These are phyloP conservation scores for Strigamia transsilvanica DNA, from an alignment of 2,888 invertebrate species.

Conservation along the genomic window DNA sequence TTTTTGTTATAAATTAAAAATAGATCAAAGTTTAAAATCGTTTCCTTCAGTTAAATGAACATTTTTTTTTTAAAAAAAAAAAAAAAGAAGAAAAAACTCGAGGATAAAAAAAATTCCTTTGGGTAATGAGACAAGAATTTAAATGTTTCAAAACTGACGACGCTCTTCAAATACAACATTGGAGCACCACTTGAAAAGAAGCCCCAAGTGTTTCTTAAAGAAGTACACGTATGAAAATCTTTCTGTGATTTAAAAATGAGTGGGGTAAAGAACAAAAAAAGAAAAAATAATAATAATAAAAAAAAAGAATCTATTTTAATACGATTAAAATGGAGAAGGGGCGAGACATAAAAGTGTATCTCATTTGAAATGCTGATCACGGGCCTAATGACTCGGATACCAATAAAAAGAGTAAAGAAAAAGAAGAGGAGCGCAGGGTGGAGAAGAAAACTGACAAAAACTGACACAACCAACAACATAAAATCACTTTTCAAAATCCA, in stretches of 20 bases:
- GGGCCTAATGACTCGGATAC: conserved; percentile 31
- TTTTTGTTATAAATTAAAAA: neutral
- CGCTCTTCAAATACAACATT: conserved; percentile 33
- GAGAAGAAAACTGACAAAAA: conserved; percentile 10
- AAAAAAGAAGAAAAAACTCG: neutral
- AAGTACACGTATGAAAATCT: conserved; percentile 35
- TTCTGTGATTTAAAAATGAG: conserved; percentile 34
- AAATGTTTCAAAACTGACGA: conserved; percentile 22
- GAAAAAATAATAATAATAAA: neutral
- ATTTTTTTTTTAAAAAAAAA: too few relatives aligned
- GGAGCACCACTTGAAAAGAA: conserved; percentile 33
- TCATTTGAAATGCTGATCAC: conserved; percentile 38
- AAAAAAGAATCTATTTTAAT: conserved; percentile 16
- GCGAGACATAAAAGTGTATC: conserved; percentile 3
- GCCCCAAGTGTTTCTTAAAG: conserved; percentile 38
- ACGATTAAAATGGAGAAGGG: conserved; percentile 32
- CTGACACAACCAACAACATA: conserved; percentile 37
- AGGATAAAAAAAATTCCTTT: neutral
- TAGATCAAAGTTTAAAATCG: neutral
- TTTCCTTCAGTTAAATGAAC: neutral
- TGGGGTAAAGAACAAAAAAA: neutral
- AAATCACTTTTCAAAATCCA: conserved; percentile 26
- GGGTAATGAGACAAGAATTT: conserved; percentile 34
- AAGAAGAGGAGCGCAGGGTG: neutral
- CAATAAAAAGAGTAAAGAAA: conserved; percentile 30